Percentiles rank a stretch among this genome's conserved stretches.
These are phyloP conservation scores for Madoqua kirkii DNA, from an alignment of 2,113 vertebrate species.

Conservation along the genomic window DNA sequence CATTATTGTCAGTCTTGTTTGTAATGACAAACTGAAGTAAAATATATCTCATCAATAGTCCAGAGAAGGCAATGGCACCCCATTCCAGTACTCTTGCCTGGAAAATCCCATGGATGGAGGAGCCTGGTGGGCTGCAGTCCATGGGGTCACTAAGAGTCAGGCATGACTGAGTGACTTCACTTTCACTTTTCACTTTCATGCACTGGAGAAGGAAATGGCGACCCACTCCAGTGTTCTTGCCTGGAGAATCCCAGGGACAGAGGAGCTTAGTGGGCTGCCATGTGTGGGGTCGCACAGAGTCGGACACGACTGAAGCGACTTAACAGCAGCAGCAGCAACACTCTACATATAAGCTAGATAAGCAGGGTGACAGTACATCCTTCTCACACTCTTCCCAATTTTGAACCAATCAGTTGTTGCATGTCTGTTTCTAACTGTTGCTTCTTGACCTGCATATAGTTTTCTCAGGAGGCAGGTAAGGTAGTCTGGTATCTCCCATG, in stretches of 20 bases:
- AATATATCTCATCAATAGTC: neutral
- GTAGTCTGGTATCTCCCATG: neutral
- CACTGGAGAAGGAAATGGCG: too few relatives aligned
- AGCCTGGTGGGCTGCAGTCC: too few relatives aligned
- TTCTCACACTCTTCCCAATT: neutral
- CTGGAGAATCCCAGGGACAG: too few relatives aligned
- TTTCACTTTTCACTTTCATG: too few relatives aligned
- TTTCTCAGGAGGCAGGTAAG: neutral
- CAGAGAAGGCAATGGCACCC: too few relatives aligned
- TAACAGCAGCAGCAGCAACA: too few relatives aligned
- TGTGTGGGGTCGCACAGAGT: too few relatives aligned
- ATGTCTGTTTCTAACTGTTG: neutral
- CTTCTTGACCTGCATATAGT: neutral
- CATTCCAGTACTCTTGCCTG: too few relatives aligned
- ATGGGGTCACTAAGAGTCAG: rapidly evolving
- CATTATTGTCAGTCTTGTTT: neutral
- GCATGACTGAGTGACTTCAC: rapidly evolving
- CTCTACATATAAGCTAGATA: neutral
- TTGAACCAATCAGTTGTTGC: neutral
- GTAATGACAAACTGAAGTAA: neutral
- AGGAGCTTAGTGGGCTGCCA: too few relatives aligned
- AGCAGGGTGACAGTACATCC: neutral
- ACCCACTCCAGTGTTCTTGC: too few relatives aligned
- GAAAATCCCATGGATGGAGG: too few relatives aligned
- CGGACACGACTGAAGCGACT: too few relatives aligned